Percentiles rank a stretch among this genome's conserved stretches.
Conservation (phyloP, 1,140 invertebrate species). For the Epicauta chinensis region DNA sequence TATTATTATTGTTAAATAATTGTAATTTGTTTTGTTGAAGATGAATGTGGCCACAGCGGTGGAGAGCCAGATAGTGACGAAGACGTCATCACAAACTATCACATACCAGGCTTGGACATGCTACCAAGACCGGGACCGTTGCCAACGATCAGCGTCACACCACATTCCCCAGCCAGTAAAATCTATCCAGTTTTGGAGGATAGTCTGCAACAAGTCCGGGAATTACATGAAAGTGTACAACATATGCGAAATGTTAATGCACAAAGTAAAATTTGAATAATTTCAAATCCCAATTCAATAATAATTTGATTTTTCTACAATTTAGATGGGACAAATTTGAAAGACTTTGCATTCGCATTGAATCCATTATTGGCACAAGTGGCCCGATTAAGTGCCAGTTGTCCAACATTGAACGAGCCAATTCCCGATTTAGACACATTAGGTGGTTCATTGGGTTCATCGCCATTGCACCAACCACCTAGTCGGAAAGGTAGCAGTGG, state of each 20-base stretch:
- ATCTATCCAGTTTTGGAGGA: conserved; percentile 65
- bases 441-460: conserved; percentile 43
- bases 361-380: conserved; percentile 40
- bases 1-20: not conserved
- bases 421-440: conserved; percentile 46
- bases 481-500: conserved; percentile 53
- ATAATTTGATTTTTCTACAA: too few relatives aligned
- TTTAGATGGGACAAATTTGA: conserved; percentile 18
- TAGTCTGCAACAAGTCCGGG: conserved; percentile 66
- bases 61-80: conserved; percentile 58
- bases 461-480: conserved; percentile 37
- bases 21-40: conserved; percentile 35
- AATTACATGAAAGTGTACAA: conserved; percentile 68
- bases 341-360: conserved; percentile 42
- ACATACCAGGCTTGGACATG: conserved; percentile 38
- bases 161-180: conserved; percentile 65
- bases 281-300: not conserved
- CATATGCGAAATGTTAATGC: conserved; percentile 62
- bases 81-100: conserved; percentile 61
- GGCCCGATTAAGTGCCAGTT: conserved; percentile 63
- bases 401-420: conserved; percentile 62
- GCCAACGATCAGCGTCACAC: conserved; percentile 79
- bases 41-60: conserved; percentile 54
- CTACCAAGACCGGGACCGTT: conserved; percentile 44
- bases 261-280: conserved; percentile 31